These are phyloP conservation scores for Athene cunicularia DNA, from an alignment of 2,113 vertebrate genomes.

Conservation along the genomic window DNA sequence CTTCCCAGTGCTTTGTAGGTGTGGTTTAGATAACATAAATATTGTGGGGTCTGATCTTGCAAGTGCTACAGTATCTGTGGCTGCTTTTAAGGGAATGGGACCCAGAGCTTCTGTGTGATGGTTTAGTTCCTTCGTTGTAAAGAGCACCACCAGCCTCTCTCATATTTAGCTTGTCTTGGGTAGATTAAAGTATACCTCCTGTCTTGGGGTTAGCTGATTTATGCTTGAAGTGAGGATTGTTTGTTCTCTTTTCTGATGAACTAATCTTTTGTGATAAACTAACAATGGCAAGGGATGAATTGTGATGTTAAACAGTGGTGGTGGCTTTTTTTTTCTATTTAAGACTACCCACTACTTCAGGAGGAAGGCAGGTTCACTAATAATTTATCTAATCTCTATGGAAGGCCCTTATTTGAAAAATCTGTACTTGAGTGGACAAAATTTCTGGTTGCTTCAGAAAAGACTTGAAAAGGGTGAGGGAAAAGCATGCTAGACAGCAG, in stretches of 20 bases:
- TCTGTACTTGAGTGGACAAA: constrained; percentile 69
- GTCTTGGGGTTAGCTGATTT: not conserved
- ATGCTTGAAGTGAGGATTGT: not conserved
- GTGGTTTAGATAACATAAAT: not conserved
- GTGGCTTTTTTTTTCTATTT: not conserved
- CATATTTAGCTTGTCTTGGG: not conserved
- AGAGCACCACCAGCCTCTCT: not conserved
- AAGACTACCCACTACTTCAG: not conserved
- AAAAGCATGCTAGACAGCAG: not conserved
- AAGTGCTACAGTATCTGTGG: not conserved
- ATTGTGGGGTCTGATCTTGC: not conserved
- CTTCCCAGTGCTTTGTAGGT: not conserved
- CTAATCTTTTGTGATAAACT: not conserved
- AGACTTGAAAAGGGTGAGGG: constrained; percentile 37
- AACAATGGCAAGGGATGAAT: not conserved
- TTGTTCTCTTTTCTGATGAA: not conserved
- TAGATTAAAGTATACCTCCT: not conserved
- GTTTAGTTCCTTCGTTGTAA: not conserved
- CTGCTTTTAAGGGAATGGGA: not conserved
- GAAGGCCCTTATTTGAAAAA: constrained; percentile 64
- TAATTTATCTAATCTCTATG: constrained; percentile 35
- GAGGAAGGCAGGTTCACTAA: constrained; percentile 15
- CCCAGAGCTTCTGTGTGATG: not conserved
- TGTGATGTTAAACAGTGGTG: not conserved
- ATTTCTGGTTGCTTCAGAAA: constrained; percentile 65